Conservation (phyloP, 2,888 invertebrate species). For the Ochlodes sylvanus region DNA sequence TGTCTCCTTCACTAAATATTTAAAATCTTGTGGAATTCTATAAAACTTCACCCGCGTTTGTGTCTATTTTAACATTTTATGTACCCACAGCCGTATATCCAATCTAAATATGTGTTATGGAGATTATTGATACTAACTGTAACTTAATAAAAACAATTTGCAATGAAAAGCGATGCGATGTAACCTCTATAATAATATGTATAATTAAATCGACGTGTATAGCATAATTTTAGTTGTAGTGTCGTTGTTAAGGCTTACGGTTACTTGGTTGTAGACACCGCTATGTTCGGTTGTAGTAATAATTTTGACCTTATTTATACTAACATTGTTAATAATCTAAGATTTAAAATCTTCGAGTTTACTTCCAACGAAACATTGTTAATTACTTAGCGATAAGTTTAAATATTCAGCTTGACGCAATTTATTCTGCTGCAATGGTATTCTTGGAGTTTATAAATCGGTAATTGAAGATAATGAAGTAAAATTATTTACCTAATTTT, state of each 20-base stretch:
- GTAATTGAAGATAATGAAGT: too few relatives aligned
- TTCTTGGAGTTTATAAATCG: neutral
- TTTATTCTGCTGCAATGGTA: neutral
- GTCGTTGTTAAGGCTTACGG: constrained; percentile 21
- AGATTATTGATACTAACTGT: neutral
- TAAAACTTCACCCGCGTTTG: too few relatives aligned
- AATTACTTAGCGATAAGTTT: neutral
- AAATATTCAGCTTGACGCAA: neutral
- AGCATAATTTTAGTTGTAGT: constrained; percentile 25
- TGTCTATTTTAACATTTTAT: too few relatives aligned
- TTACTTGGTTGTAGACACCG: constrained; percentile 1
- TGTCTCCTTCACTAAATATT: too few relatives aligned
- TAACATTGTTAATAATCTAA: constrained; percentile 15
- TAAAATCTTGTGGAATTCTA: too few relatives aligned
- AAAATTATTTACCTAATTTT: too few relatives aligned
- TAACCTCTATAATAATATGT: constrained; percentile 6
- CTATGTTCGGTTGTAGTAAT: neutral
- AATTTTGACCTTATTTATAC: constrained; percentile 23
- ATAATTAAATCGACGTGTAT: constrained; percentile 27
- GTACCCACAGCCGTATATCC: neutral
- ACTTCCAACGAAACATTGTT: neutral
- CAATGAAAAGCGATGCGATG: neutral
- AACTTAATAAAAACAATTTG: neutral
- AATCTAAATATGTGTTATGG: neutral
- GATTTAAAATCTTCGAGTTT: constrained; percentile 17